These are phyloP conservation scores for Urechis unicinctus DNA, from an alignment of 2,888 invertebrate species.

Conservation along the genomic window DNA sequence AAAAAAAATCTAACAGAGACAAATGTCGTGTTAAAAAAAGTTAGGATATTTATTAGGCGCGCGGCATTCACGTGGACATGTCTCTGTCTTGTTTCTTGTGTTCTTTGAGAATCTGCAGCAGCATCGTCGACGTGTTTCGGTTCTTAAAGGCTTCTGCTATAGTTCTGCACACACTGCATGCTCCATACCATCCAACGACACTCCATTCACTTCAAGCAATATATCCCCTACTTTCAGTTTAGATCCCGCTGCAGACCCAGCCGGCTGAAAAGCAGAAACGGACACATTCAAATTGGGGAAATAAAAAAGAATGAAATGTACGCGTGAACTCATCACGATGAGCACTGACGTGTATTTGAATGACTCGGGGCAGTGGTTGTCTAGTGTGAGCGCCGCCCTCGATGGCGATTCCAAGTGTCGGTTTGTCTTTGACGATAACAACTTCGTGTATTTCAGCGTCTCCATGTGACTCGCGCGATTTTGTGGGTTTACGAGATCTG, in stretches of 20 bases:
- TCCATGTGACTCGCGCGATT: too few relatives aligned
- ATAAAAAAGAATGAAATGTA: not conserved
- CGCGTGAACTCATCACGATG: not conserved
- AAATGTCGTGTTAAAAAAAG: too few relatives aligned
- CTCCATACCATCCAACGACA: constrained; percentile 63
- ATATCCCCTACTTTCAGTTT: constrained; percentile 90
- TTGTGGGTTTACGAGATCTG: too few relatives aligned
- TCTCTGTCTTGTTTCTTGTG: too few relatives aligned
- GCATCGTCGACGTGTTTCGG: not conserved
- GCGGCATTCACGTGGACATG: too few relatives aligned
- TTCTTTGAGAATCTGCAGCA: too few relatives aligned
- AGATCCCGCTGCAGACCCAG: constrained; percentile 87
- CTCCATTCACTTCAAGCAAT: constrained; percentile 85
- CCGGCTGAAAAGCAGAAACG: constrained; percentile 63
- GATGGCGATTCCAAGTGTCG: constrained; percentile 91
- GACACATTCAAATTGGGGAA: not conserved
- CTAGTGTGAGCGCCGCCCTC: constrained; percentile 95
- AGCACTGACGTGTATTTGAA: constrained; percentile 78
- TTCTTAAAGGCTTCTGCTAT: constrained; percentile 82
- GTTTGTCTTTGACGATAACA: constrained; percentile 68
- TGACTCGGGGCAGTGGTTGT: constrained; percentile 88
- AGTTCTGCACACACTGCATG: constrained; percentile 85
- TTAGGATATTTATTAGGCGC: too few relatives aligned
- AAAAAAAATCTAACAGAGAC: too few relatives aligned
- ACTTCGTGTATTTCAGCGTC: constrained; percentile 1